Base-by-base conservation (phyloP, 2,113 vertebrate genomes). In the Trichechus manatus region DNA sequence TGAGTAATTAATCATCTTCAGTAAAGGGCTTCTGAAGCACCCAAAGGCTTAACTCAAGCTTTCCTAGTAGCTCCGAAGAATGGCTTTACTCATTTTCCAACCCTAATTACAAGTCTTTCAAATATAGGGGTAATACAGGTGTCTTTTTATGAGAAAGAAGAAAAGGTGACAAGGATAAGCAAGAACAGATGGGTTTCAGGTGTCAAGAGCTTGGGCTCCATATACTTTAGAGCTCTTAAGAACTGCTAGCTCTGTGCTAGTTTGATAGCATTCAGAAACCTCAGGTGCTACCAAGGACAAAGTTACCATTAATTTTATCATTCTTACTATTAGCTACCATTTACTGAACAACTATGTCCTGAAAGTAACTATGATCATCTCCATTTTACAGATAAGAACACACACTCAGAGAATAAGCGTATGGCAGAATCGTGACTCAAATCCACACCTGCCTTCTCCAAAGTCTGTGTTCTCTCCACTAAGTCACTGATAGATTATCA, bases 11-110 rank as follows among this genome's bases (percentile, higher is more conserved):
- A 68, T 20, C 29, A 77, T 27, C 2, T 29, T 87, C 29, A 81
- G 53, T 50, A 64, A 96, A 94, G 29, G 83, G 78, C 15, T 95
- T 94, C 79, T 93, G 61, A 96, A 89, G 68, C 33, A 93, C 50
- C 61, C 82, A 94, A 89, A 94, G 9, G 29, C 8, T 92, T 87
- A 90, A 82, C 77, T 63, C 27, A 25, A 92, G 31, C 56, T 93
- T 89, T 92, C 85, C 88, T 83, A 80, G 31, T 29, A 31, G 50
- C 27, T 72, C 31, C 44, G 82, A 93, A 93, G 89, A 85, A 50
- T 13, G 2, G 36, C 47, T 80, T 83, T 80, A 50, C 80, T 93
- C 27, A 84, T 47, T 93, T 90, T 11, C 42, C 36, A 68, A 89
- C 17, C 10, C 7, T 91, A 93, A 85, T 85, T 90, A 88, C 20